Evolutionary conservation across 1,140 invertebrate species (phyloP).

Genomic region (Pseudomyrmex pallidus): DNA sequence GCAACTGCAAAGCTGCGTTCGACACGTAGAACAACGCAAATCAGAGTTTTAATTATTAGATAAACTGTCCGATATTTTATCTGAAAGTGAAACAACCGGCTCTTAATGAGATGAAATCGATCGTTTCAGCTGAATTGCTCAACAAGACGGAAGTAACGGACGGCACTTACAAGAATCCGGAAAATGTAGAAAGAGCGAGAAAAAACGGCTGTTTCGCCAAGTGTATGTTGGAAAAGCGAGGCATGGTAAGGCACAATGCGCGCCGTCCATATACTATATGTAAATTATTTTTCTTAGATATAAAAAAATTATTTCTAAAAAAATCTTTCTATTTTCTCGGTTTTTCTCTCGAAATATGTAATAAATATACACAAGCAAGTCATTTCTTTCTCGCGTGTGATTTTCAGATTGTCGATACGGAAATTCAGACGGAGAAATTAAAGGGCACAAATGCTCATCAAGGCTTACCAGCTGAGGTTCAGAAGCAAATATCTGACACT

Average conservation of each 20-base stretch:
- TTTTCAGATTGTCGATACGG: slow-evolving; percentile 8
- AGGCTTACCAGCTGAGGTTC: not conserved
- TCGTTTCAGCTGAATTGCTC: slow-evolving; percentile 2
- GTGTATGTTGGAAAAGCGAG: slow-evolving; percentile 18
- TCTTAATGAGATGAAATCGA: no score
- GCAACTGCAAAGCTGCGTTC: no score
- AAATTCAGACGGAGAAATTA: slow-evolving; percentile 13
- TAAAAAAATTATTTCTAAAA: not conserved
- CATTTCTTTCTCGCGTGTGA: not conserved
- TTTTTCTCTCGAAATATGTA: not conserved
- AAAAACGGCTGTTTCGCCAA: slow-evolving; percentile 1
- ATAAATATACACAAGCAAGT: not conserved
- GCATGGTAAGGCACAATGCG: not conserved
- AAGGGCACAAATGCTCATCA: slow-evolving; percentile 1
- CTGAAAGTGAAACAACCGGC: no score
- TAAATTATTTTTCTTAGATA: not conserved
- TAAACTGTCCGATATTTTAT: no score
- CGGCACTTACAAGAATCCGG: slow-evolving; percentile 4
- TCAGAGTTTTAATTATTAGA: no score
- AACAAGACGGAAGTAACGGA: not conserved
- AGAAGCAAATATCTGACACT: not conserved
- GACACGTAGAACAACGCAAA: no score
- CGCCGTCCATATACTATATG: not conserved
- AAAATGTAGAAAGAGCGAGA: not conserved
- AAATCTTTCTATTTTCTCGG: not conserved